These are phyloP conservation scores for Mus musculus DNA, from an alignment of 2,113 vertebrate genomes.

Conservation along the genomic window DNA sequence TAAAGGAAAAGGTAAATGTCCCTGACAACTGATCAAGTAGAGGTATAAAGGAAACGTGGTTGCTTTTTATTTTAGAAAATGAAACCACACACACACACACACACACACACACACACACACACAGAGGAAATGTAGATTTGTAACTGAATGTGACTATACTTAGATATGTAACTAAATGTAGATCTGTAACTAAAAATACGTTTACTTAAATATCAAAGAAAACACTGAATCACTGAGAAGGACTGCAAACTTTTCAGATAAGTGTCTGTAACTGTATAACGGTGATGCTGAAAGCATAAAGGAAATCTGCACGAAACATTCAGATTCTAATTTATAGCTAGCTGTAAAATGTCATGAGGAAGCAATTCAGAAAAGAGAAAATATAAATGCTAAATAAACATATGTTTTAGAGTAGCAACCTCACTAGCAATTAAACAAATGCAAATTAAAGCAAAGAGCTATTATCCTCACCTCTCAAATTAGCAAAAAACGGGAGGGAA, in stretches of 20 bases:
- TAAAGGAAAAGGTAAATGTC: background rate
- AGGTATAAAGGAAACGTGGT: background rate
- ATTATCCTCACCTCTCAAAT: conserved; percentile 73
- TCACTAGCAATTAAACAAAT: conserved; percentile 67
- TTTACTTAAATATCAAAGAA: background rate
- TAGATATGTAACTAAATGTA: conserved; percentile 35
- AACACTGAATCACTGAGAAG: background rate
- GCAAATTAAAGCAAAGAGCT: conserved; percentile 72
- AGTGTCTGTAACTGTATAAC: background rate
- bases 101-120: background rate
- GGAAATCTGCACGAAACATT: background rate
- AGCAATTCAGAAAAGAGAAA: conserved; percentile 48
- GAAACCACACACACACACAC: background rate
- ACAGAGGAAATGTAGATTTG: background rate
- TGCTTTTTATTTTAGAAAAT: background rate
- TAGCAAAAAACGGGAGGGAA: conserved; percentile 48
- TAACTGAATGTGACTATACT: too few relatives aligned
- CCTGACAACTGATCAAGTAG: background rate
- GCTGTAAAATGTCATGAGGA: conserved; percentile 58
- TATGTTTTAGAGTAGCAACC: conserved; percentile 54
- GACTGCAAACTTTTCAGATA: background rate
- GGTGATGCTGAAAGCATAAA: background rate
- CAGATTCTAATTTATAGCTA: conserved; percentile 18
- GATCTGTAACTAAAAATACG: conserved; percentile 12
- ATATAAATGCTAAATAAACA: conserved; percentile 63